phyloP scores from a whole-genome alignment of 2,113 vertebrate species.

The Tragelaphus buxtoni region DNA sequence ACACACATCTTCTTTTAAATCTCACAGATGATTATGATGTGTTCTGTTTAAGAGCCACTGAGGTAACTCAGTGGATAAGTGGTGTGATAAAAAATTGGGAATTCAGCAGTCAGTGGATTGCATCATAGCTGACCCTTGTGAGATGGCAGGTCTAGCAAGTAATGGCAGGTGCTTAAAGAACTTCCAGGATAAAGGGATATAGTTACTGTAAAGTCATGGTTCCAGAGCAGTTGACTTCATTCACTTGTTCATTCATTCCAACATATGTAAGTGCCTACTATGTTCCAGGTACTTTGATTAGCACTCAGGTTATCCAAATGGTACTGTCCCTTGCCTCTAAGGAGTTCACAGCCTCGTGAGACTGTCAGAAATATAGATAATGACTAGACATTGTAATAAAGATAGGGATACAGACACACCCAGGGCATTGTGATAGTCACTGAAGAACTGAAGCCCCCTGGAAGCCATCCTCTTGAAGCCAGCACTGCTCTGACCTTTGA shows the following conservation, averaged over 20 bases:
- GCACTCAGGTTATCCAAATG: background rate
- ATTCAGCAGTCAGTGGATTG: background rate
- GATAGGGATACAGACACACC: background rate
- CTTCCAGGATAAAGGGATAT: background rate
- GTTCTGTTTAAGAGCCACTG: background rate
- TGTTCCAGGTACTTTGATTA: background rate
- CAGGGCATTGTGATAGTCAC: background rate
- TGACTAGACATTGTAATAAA: background rate
- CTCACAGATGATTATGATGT: background rate
- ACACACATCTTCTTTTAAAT: background rate
- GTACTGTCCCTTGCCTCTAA: background rate
- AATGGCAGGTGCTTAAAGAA: background rate
- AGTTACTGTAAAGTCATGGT: background rate
- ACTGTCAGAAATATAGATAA: background rate
- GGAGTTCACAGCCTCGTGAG: background rate
- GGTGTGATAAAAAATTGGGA: background rate
- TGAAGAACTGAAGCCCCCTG: background rate
- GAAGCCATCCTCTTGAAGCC: background rate
- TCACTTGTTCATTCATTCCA: slow-evolving; percentile 1
- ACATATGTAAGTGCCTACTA: background rate
- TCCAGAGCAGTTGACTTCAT: background rate
- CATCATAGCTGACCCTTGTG: background rate
- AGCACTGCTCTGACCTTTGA: background rate
- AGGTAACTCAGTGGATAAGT: background rate
- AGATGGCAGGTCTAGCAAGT: background rate